Evolutionary conservation across 2,113 vertebrate species (phyloP), one percentile per base, ranked within the genome.

Genomic region (Elachura formosa): DNA sequence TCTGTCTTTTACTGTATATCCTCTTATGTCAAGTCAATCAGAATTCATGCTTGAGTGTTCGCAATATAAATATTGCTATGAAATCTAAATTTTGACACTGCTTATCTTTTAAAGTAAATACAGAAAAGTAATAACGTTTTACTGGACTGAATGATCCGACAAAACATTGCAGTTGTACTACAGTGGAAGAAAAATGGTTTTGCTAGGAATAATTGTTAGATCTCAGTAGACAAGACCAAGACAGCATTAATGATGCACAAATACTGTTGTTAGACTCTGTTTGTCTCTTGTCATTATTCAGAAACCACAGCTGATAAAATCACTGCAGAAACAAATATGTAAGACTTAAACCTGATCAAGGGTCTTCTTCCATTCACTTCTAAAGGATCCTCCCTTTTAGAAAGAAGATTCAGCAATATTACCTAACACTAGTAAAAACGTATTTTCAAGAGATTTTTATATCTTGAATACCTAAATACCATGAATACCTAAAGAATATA

Each of bases 61-160:
- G 59, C 59, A 81, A 80, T 92, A 74, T 90, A 91, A 75, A 92
- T 96, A 81, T 71, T 90, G 28, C 51, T 87, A 24, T 89, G 87
- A 96, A 94, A 77, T 36, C 31, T 75, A 80, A 29, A 71, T 93
- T 90, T 83, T 90, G 23, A 8, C 25, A 33, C 29, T 78, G 23
- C 46, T 96, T 94, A 80, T 93, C 63, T 91, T 86, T 94, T 86
- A 61, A 95, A 93, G 31, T 96, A 77, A 84, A 87, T 89, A 74
- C n/a, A 58, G 77, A 76, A 68, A 43, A 49, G 17, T 67, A 89
- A 81, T 79, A 94, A 72, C 0, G 1, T 92, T 93, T 84, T 63
- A 56, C 46, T 74, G 66, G 66, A 77, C 28, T 40, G 51, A 74
- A 34, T 62, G 45, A 90, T 90, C 33, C 1, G 1, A 84, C 54